A percentile compares a stretch with the other conserved stretches of the same genome.
These are phyloP conservation scores for Seladonia tumulorum DNA, from an alignment of 2,888 invertebrate genomes.

Conservation along the genomic window DNA sequence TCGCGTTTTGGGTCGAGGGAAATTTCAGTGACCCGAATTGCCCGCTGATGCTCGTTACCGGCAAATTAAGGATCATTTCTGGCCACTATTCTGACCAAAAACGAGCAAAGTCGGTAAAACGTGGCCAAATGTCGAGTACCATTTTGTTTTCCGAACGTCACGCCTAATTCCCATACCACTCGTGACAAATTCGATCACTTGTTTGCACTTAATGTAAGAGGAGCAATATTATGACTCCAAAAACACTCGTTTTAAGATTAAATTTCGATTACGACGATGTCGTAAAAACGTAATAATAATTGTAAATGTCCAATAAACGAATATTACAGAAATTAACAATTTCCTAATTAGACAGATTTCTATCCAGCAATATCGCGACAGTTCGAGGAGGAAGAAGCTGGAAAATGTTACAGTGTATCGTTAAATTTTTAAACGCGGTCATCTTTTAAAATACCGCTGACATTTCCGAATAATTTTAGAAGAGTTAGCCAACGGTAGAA, in stretches of 20 bases:
- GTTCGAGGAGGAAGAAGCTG: background rate
- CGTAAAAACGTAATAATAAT: too few species aligned
- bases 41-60: slow-evolving; percentile 59
- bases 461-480: background rate
- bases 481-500: background rate
- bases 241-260: too few species aligned
- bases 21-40: slow-evolving; percentile 61
- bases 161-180: background rate
- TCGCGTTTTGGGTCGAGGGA: slow-evolving; percentile 14
- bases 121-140: background rate
- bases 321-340: too few species aligned
- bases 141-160: background rate
- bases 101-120: background rate
- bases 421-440: background rate
- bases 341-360: too few species aligned
- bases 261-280: too few species aligned
- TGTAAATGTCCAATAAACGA: too few species aligned
- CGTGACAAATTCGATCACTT: background rate
- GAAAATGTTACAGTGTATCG: background rate
- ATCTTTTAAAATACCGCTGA: background rate
- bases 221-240: too few species aligned
- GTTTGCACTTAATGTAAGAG: too few species aligned
- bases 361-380: too few species aligned
- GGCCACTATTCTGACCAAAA: background rate
- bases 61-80: slow-evolving; percentile 63